Conservation (phyloP, 2,113 vertebrate species). For the Hystrix cristata region DNA sequence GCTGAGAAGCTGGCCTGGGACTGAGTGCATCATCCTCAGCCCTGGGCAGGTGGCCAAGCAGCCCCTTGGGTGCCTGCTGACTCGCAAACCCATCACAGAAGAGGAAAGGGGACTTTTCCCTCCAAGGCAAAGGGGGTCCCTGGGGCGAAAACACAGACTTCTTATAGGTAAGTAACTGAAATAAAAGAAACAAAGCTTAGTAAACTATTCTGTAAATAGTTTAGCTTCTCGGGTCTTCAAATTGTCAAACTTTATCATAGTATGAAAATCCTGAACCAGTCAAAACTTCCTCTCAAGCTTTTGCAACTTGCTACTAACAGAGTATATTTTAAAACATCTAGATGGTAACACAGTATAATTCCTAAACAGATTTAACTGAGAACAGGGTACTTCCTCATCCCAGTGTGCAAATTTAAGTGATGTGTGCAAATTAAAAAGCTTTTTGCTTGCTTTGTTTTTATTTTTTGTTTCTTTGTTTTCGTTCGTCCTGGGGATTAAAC, state of each 20-base stretch:
- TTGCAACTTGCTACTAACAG: background rate
- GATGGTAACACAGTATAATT: background rate
- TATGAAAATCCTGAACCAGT: background rate
- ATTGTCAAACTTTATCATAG: background rate
- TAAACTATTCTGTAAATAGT: background rate
- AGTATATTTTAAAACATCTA: conserved; percentile 24
- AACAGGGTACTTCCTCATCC: background rate
- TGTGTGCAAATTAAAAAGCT: background rate
- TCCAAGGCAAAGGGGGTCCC: conserved; percentile 65
- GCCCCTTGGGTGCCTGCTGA: conserved; percentile 64
- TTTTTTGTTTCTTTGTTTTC: background rate
- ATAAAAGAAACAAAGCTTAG: conserved; percentile 63
- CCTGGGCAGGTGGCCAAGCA: conserved; percentile 68
- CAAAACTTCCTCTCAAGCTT: conserved; percentile 6
- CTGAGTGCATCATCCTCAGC: conserved; percentile 72
- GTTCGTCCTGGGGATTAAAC: background rate
- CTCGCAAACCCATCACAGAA: conserved; percentile 81
- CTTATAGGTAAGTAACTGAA: conserved; percentile 70
- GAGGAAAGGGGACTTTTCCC: conserved; percentile 73
- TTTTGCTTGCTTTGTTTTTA: background rate
- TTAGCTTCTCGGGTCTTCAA: background rate
- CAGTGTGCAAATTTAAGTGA: background rate
- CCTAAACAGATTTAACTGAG: background rate
- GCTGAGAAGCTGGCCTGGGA: conserved; percentile 78
- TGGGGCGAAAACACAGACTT: conserved; percentile 78